Base-by-base conservation (phyloP, 2,888 invertebrate genomes). In the Drosophila maculinotata region DNA sequence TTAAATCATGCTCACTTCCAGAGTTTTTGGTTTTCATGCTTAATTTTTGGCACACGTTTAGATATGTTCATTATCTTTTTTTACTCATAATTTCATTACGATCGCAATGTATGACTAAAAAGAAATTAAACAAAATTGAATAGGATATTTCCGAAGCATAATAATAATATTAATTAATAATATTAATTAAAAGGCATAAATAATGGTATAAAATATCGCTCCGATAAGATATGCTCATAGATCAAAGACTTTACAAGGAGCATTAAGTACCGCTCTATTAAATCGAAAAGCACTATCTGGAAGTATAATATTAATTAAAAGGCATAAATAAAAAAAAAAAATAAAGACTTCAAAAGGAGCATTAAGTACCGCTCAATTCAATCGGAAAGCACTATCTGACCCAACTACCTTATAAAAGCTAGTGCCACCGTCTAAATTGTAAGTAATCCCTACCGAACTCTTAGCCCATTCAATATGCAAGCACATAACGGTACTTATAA, bases 331-430 rank as follows among this genome's bases (percentile, higher is more conserved):
- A n/a, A n/a, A n/a, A n/a, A n/a, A n/a, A n/a, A n/a, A n/a, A n/a
- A n/a, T n/a, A n/a, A n/a, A n/a, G n/a, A n/a, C n/a, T n/a, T n/a
- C 47, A 62, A 38, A 62, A 65, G 62, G 64, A 64, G 48, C 49
- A 49, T 17, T 14, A 35, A 12, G 14, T 35, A 48, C 35, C 45
- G 49, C 45, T 3, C 36, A 12, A 8, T 17, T 8, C 38, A 15
- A 28, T 31, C 15, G n/a, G 33, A 25, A 48, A 28, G 5, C 26
- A 30, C 28, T 49, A 45, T 49, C 57, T 35, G 12, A 20, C 15
- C 10, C 9, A 28, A n/a, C 14, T 23, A n/a, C 3, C 25, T 10
- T 57, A 67, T 42, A 66, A 67, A 67, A 30, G 26, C 6, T 1
- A 12, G 4, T 30, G 39, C 26, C 17, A 26, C 44, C 0, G 14